Conservation (phyloP, 2,888 invertebrate genomes). For the Coenonympha glycerion region DNA sequence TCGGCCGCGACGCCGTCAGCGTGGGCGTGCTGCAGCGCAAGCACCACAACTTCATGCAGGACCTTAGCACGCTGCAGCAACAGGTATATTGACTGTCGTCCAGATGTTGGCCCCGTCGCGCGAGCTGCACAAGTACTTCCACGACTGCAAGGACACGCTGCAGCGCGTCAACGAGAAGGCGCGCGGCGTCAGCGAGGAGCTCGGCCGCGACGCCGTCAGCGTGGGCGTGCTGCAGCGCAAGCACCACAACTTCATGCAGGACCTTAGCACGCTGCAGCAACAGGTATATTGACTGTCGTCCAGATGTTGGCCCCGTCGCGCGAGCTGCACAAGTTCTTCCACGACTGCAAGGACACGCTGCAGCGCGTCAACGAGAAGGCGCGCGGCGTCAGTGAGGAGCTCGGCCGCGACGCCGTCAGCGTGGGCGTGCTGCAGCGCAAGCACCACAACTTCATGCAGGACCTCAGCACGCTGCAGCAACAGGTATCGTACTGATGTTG, state of each 20-base stretch:
- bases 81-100: slow-evolving; percentile 75
- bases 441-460: slow-evolving; percentile 98
- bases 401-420: slow-evolving; percentile 97
- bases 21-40: slow-evolving; percentile 97
- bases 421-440: slow-evolving; percentile 97
- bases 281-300: slow-evolving; percentile 76
- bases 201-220: slow-evolving; percentile 97
- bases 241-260: slow-evolving; percentile 98
- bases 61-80: slow-evolving; percentile 93
- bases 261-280: slow-evolving; percentile 93
- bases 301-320: slow-evolving; percentile 95
- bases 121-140: slow-evolving; percentile 99
- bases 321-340: slow-evolving; percentile 99
- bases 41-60: slow-evolving; percentile 98
- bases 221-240: slow-evolving; percentile 97
- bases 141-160: slow-evolving; percentile 97
- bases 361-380: slow-evolving; percentile 97
- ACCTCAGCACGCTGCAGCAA: slow-evolving; percentile 93
- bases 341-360: slow-evolving; percentile 97
- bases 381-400: slow-evolving; percentile 96
- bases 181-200: slow-evolving; percentile 96
- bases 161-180: slow-evolving; percentile 97
- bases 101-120: slow-evolving; percentile 95
- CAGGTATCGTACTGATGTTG: too few relatives aligned
- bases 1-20: slow-evolving; percentile 97